Evolutionary conservation across 2,888 invertebrate species (phyloP), one percentile per base, ranked within the genome.

Genomic region (Lasioglossum lativentre): DNA sequence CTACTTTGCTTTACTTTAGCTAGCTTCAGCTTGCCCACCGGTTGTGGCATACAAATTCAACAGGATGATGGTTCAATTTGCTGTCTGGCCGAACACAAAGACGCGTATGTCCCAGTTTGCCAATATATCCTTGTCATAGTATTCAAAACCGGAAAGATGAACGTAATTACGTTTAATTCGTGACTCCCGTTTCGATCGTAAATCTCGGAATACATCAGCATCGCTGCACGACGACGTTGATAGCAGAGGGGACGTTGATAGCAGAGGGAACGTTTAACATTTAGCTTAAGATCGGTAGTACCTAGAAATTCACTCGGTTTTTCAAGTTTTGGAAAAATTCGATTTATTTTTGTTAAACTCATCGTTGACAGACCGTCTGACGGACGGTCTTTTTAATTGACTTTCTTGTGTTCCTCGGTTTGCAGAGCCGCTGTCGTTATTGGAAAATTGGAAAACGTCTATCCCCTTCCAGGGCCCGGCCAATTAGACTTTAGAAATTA

Each of bases 21-120:
- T n/a, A 12, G 56, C 56, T 56, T n/a, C n/a, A 12, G 56, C 34
- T 34, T 27, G 63, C 12, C 56, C 47, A 38, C 38, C 47, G 71
- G 42, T 30, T 56, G 76, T 52, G 34, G 70, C 2, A 27, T 27
- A 30, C 8, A 63, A 66, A 85, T 86, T 86, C 82, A 85, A 85
- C 85, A 76, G 68, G 82, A 86, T 27, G 85, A 85, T 30, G 30
- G 70, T 52, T 70, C 73, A 82, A 76, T 77, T 82, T 76, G 45
- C 63, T 59, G 75, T n/a, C 30, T 45, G 56, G n/a, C 78, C 56
- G 63, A 78, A 72, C 75, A 72, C n/a, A 73, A 85, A 75, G 76
- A 42, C 47, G 6, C 27, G n/a, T n/a, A 12, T 38, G 80, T 56
- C 52, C 74, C 27, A 84, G 34, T 74, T 85, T 70, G 8, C 40